Evolutionary conservation across 1,140 invertebrate species (phyloP).

Genomic region (Andrena cerasifolii): DNA sequence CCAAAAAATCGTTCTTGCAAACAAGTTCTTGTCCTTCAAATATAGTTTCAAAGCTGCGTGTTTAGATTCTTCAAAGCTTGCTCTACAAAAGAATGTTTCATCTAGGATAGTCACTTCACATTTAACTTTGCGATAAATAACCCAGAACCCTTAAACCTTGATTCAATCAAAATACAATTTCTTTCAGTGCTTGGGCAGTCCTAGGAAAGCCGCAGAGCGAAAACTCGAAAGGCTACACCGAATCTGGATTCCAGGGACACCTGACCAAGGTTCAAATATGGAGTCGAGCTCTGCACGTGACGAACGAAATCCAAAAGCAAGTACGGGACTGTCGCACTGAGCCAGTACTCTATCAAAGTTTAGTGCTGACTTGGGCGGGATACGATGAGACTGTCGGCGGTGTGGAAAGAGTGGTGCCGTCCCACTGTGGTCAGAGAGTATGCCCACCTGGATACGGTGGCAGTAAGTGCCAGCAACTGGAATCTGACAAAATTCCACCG

Average conservation of each 20-base stretch:
- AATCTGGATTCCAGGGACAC: slow-evolving; percentile 96
- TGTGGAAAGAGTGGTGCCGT: slow-evolving; percentile 96
- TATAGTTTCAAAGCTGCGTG: too few relatives aligned
- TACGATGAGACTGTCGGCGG: slow-evolving; percentile 94
- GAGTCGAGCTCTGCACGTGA: slow-evolving; percentile 94
- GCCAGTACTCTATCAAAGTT: slow-evolving; percentile 92
- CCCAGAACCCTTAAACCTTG: too few relatives aligned
- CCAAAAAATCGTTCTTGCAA: too few relatives aligned
- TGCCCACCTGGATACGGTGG: slow-evolving; percentile 94
- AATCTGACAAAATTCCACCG: slow-evolving; percentile 93
- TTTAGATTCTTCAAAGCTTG: too few relatives aligned
- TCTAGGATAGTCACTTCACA: too few relatives aligned
- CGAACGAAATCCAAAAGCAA: slow-evolving; percentile 96
- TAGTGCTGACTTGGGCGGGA: slow-evolving; percentile 95
- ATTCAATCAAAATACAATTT: slow-evolving; percentile 6
- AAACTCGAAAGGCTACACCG: slow-evolving; percentile 89
- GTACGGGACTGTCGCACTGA: slow-evolving; percentile 95
- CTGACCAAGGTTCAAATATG: slow-evolving; percentile 97
- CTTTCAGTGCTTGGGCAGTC: slow-evolving; percentile 93
- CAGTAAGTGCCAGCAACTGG: slow-evolving; percentile 91
- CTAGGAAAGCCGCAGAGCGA: slow-evolving; percentile 93
- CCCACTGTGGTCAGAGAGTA: slow-evolving; percentile 93
- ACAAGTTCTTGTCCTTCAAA: too few relatives aligned
- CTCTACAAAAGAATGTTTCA: too few relatives aligned
- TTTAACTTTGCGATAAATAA: too few relatives aligned